Percentiles rank a stretch among this genome's conserved stretches.
phyloP scores from a whole-genome alignment of 92 coral and sea anemone genomes.

The Palythoa caribaeorum region DNA sequence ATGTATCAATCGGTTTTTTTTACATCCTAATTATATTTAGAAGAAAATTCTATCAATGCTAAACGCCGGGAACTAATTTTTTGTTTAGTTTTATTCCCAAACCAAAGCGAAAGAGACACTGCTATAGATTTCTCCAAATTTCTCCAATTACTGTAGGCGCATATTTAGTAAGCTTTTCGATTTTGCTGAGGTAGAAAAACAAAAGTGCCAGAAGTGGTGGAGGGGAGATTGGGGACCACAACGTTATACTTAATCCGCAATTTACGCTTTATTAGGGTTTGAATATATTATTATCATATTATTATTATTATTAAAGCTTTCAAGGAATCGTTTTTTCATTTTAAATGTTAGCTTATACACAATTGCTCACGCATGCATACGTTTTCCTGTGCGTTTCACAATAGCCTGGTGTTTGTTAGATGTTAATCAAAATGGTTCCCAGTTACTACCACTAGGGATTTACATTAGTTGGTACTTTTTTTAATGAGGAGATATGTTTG shows the following conservation, averaged over 20 bases:
- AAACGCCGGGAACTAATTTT: no score
- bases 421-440: not conserved
- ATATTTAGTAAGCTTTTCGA: no score
- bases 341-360: not conserved
- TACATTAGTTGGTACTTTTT: not conserved
- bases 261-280: not conserved
- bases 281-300: not conserved
- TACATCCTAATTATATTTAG: not conserved
- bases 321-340: not conserved
- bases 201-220: no score
- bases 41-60: not conserved
- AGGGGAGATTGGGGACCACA: no score
- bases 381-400: not conserved
- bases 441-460: not conserved
- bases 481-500: not conserved
- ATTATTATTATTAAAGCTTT: not conserved
- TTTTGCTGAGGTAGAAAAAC: no score
- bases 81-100: no score
- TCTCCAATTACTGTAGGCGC: no score
- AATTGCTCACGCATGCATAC: not conserved
- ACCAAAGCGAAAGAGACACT: no score
- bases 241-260: no score
- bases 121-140: no score
- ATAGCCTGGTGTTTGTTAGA: not conserved
- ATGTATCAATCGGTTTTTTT: not conserved